A percentile compares a stretch with the other conserved stretches of the same genome.
phyloP scores from a whole-genome alignment of 2,113 vertebrate genomes.

The Cryptotis parvus region DNA sequence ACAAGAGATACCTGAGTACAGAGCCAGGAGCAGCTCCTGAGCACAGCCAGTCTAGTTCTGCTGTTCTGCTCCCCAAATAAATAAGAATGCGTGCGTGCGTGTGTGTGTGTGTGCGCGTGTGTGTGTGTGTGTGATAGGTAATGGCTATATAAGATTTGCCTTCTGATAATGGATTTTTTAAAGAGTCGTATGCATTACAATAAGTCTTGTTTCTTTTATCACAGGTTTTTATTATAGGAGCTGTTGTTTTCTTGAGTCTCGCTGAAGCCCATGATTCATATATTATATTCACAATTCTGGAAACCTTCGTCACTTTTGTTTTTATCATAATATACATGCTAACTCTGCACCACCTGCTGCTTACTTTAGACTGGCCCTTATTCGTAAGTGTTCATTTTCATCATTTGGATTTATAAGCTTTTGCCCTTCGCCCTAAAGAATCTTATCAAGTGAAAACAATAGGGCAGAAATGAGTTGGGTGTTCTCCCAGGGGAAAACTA shows the following conservation, averaged over 20 bases:
- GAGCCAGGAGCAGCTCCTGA: too few relatives aligned
- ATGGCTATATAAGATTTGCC: not conserved
- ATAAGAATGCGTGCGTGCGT: not conserved
- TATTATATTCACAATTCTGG: constrained; percentile 85
- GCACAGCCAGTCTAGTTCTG: too few relatives aligned
- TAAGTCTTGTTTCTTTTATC: constrained; percentile 26
- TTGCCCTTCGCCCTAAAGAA: not conserved
- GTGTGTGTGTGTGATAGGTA: not conserved
- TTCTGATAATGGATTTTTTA: not conserved
- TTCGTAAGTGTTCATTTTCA: constrained; percentile 85
- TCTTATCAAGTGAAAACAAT: not conserved
- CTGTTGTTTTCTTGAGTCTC: constrained; percentile 83
- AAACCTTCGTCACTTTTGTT: constrained; percentile 83
- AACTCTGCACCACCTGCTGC: constrained; percentile 85
- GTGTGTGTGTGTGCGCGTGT: too few relatives aligned
- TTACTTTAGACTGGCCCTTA: constrained; percentile 90
- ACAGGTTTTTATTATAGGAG: constrained; percentile 83
- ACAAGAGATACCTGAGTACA: too few relatives aligned
- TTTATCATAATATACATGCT: constrained; percentile 89
- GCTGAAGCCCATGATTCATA: constrained; percentile 65
- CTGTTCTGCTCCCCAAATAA: too few relatives aligned
- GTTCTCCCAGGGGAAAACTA: not conserved
- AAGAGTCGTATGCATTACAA: not conserved
- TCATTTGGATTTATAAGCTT: constrained; percentile 54
- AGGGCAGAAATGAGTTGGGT: not conserved